Evolutionary conservation across 2,888 invertebrate genomes (phyloP).

Genomic region (Phengaris arion): DNA sequence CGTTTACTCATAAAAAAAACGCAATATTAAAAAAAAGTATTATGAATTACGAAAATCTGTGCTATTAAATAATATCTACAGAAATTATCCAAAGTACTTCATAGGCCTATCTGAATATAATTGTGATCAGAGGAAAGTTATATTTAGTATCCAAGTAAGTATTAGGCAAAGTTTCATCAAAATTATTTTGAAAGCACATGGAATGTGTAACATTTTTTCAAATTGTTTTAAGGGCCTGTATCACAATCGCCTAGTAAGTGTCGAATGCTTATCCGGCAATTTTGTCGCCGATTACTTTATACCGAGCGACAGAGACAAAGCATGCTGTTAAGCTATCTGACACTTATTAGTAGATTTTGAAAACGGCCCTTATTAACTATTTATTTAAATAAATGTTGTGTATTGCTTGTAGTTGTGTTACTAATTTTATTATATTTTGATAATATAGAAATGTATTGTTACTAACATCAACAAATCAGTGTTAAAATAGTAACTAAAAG

Average conservation of each 20-base stretch:
- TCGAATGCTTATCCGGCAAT: no score
- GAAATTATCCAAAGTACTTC: neutral
- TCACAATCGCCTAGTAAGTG: no score
- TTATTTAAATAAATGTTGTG: neutral
- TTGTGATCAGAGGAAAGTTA: neutral
- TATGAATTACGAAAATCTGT: neutral
- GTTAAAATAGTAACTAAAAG: neutral
- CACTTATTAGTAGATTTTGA: no score
- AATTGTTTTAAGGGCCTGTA: neutral
- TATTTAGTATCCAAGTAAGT: no score
- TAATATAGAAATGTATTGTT: neutral
- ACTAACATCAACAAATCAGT: no score
- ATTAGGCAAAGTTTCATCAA: neutral
- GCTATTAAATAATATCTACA: no score
- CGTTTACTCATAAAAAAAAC: neutral
- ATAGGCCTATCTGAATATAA: neutral
- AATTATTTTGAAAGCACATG: neutral
- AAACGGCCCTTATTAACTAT: no score
- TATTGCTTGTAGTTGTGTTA: neutral
- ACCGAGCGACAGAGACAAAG: no score
- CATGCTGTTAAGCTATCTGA: no score
- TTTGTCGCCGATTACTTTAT: no score
- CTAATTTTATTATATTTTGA: neutral
- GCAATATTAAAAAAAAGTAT: neutral
- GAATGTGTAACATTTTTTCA: neutral